These are phyloP conservation scores for Amaurobius ferox DNA, from an alignment of 2,888 invertebrate species.

Conservation along the genomic window DNA sequence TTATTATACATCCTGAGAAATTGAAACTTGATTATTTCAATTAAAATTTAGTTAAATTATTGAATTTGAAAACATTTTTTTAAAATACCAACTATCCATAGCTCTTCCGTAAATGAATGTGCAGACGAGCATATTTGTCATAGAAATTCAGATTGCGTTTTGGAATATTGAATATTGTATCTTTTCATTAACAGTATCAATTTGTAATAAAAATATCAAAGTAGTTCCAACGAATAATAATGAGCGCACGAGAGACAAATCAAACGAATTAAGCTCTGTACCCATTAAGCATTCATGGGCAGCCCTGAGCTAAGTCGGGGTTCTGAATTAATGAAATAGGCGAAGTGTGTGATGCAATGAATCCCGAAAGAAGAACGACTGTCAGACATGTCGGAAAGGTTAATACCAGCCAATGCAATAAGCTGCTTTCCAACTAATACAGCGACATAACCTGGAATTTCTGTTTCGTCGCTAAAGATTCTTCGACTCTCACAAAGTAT, in stretches of 20 bases:
- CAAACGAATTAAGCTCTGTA: slow-evolving; percentile 35
- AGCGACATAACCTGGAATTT: slow-evolving; percentile 43
- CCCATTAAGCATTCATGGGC: slow-evolving; percentile 69
- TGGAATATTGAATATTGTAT: too few species aligned
- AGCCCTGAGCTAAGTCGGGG: slow-evolving; percentile 53
- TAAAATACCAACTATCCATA: too few species aligned
- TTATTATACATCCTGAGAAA: too few species aligned
- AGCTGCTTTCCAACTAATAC: slow-evolving; percentile 61
- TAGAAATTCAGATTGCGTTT: too few species aligned
- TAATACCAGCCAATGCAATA: slow-evolving; percentile 57
- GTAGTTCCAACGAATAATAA: slow-evolving; percentile 30
- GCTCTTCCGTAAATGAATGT: too few species aligned
- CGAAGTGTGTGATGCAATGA: slow-evolving; percentile 42
- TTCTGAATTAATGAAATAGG: slow-evolving; percentile 57
- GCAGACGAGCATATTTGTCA: too few species aligned
- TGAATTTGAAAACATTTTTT: too few species aligned
- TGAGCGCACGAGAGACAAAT: slow-evolving; percentile 31
- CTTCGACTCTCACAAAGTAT: slow-evolving; percentile 28
- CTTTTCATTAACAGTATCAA: slow-evolving; percentile 6
- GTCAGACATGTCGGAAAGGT: slow-evolving; percentile 47
- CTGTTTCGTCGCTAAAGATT: slow-evolving; percentile 30
- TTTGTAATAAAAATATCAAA: slow-evolving; percentile 40
- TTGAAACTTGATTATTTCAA: too few species aligned
- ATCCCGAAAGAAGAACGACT: slow-evolving; percentile 55
- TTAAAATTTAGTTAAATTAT: too few species aligned